phyloP scores from a whole-genome alignment of 2,113 vertebrate genomes.

The Dendropsophus ebraccatus region DNA sequence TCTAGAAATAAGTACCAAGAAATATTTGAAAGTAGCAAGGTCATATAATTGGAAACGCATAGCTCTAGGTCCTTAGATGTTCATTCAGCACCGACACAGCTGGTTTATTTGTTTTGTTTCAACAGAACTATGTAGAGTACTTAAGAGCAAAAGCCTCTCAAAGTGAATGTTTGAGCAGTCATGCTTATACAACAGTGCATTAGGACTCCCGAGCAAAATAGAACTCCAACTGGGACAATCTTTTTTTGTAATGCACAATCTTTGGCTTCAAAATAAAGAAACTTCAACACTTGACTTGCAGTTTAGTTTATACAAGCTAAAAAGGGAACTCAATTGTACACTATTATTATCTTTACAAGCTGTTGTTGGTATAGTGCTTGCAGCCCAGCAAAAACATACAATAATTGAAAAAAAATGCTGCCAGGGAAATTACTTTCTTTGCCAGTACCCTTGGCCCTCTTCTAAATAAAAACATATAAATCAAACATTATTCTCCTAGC shows the following conservation, averaged over 20 bases:
- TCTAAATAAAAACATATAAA: no score
- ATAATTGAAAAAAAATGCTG: neutral
- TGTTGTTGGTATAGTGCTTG: neutral
- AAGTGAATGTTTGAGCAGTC: constrained; percentile 3
- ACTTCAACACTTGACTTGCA: neutral
- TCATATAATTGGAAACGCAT: constrained; percentile 8
- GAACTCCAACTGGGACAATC: neutral
- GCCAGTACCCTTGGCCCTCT: neutral
- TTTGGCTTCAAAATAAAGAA: constrained; percentile 1
- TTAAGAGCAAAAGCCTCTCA: constrained; percentile 26
- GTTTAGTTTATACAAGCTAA: neutral
- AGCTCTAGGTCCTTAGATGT: neutral
- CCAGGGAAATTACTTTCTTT: neutral
- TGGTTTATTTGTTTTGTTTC: constrained; percentile 35
- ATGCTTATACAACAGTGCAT: constrained; percentile 20
- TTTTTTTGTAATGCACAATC: neutral
- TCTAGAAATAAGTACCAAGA: constrained; percentile 16
- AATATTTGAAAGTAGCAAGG: constrained; percentile 15
- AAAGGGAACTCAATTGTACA: neutral
- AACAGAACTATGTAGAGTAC: constrained; percentile 30
- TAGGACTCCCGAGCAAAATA: neutral
- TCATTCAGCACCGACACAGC: constrained; percentile 18
- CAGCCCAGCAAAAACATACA: neutral
- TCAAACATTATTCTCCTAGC: no score
- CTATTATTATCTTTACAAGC: neutral